Conservation (phyloP, 2,797 vertebrate genomes). For the Naso thynnoides region DNA sequence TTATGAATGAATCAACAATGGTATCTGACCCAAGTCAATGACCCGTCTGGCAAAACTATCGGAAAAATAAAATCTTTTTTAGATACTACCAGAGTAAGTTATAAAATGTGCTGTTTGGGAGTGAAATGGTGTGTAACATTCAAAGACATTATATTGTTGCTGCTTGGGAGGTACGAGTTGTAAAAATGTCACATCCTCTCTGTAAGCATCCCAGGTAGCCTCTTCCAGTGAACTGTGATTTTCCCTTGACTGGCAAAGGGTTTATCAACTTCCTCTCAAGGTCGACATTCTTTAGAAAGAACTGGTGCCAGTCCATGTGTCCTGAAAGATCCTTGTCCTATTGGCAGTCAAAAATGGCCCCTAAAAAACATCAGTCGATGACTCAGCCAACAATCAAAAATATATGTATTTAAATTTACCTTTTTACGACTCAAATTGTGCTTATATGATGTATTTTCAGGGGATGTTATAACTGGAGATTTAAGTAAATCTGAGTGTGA, state of each 20-base stretch:
- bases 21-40: slow-evolving; percentile 28
- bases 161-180: neutral
- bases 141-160: neutral
- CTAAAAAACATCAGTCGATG: too few species aligned
- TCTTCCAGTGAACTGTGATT: slow-evolving; percentile 51
- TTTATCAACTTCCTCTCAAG: slow-evolving; percentile 54
- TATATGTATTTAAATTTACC: too few species aligned
- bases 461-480: too few species aligned
- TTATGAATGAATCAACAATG: slow-evolving; percentile 55
- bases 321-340: too few species aligned
- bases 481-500: too few species aligned
- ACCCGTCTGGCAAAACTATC: slow-evolving; percentile 6
- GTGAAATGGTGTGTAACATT: neutral
- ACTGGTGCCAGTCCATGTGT: too few species aligned
- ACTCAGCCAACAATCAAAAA: too few species aligned
- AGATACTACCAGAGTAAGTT: neutral
- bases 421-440: too few species aligned
- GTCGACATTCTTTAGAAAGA: neutral
- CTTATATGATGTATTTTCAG: too few species aligned
- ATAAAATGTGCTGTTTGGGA: neutral
- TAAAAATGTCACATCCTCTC: slow-evolving; percentile 28
- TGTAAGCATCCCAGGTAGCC: slow-evolving; percentile 44
- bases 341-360: too few species aligned
- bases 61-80: slow-evolving; percentile 12
- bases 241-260: slow-evolving; percentile 35